Conservation (phyloP, 2,113 vertebrate genomes). For the Promerops cafer region DNA sequence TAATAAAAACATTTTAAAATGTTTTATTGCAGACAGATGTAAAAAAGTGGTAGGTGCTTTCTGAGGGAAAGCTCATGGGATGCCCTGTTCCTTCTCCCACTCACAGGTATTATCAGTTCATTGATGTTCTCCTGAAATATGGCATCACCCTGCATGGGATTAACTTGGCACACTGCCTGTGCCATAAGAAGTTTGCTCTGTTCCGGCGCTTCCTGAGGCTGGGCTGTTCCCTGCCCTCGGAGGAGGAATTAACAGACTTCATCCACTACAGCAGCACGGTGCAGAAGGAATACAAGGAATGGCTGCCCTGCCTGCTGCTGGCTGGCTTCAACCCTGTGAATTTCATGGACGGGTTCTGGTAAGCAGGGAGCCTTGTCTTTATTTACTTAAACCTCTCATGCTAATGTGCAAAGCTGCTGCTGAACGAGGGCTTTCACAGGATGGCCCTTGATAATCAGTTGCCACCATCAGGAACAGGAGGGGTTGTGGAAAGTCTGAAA, state of each 20-base stretch:
- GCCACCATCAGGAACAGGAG: background rate
- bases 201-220: constrained; percentile 72
- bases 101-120: constrained; percentile 53
- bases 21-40: background rate
- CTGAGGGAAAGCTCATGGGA: background rate
- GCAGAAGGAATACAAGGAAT: constrained; percentile 67
- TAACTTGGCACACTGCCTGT: constrained; percentile 70
- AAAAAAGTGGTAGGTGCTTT: background rate
- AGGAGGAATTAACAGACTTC: constrained; percentile 59
- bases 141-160: constrained; percentile 67
- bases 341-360: constrained; percentile 77
- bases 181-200: constrained; percentile 60
- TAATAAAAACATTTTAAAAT: background rate
- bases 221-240: constrained; percentile 49
- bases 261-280: constrained; percentile 3
- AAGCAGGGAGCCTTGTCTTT: constrained; percentile 10
- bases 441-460: background rate
- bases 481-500: background rate
- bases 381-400: background rate
- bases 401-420: background rate
- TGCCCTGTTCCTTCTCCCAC: background rate
- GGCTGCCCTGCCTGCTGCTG: constrained; percentile 85
- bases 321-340: constrained; percentile 82
- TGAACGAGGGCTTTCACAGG: background rate
- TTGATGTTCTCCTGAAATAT: constrained; percentile 69